phyloP scores from a whole-genome alignment of 2,888 invertebrate species.

The Piscicola geometra region DNA sequence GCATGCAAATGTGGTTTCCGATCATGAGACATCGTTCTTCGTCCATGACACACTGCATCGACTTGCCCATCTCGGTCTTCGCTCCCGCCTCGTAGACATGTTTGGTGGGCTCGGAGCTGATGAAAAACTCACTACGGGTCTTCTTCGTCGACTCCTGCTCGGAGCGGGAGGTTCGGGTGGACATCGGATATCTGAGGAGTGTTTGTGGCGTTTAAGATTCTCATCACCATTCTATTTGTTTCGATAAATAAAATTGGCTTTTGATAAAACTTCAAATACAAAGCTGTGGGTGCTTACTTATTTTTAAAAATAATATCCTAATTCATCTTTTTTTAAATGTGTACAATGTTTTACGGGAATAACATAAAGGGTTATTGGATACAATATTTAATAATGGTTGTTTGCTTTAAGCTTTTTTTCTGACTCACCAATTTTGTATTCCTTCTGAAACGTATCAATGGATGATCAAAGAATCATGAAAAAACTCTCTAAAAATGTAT shows the following conservation, averaged over 20 bases:
- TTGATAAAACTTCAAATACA: background rate
- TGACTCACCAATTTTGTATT: background rate
- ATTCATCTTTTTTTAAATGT: too few relatives aligned
- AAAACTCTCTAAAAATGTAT: background rate
- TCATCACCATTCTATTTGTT: background rate
- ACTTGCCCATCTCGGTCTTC: background rate
- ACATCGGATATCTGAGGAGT: conserved; percentile 1
- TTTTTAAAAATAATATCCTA: too few relatives aligned
- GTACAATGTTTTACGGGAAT: too few relatives aligned
- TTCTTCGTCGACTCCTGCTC: background rate
- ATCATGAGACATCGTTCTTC: conserved; percentile 30
- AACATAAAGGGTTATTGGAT: too few relatives aligned
- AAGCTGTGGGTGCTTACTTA: too few relatives aligned
- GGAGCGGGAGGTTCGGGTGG: conserved; percentile 14
- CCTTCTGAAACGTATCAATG: background rate
- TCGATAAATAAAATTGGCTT: background rate
- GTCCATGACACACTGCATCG: conserved; percentile 33
- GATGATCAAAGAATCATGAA: background rate
- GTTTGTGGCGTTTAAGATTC: background rate
- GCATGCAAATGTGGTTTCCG: conserved; percentile 35
- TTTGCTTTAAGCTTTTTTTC: too few relatives aligned
- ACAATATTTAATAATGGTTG: too few relatives aligned
- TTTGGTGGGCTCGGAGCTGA: conserved; percentile 33
- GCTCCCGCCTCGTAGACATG: conserved; percentile 13
- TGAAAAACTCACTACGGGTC: conserved; percentile 30